Conservation (phyloP, 2,888 invertebrate genomes). For the Drosophila parthenogenetica region DNA sequence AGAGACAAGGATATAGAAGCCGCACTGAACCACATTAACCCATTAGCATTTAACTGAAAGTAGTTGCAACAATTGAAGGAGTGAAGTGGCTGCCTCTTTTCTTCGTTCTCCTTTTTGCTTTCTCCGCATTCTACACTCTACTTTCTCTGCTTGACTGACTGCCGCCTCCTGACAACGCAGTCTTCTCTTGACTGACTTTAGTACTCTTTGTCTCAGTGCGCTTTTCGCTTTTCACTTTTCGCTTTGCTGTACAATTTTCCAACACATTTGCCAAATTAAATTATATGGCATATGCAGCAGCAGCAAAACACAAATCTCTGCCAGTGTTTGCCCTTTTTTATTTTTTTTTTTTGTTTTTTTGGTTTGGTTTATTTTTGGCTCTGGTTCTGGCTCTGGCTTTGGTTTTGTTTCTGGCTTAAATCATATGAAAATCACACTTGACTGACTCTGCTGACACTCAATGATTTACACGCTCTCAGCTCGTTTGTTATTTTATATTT, state of each 20-base stretch:
- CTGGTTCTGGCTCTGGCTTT: neutral
- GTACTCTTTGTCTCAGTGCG: slow-evolving; percentile 38
- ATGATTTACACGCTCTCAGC: slow-evolving; percentile 62
- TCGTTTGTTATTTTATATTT: neutral
- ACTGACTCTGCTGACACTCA: slow-evolving; percentile 70
- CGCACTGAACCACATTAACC: slow-evolving; percentile 70
- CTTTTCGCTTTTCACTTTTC: slow-evolving; percentile 41
- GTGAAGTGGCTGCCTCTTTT: slow-evolving; percentile 39
- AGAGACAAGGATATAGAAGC: neutral
- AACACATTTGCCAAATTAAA: slow-evolving; percentile 80
- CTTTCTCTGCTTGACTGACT: slow-evolving; percentile 44
- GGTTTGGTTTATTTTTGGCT: neutral
- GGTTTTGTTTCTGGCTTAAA: slow-evolving; percentile 57
- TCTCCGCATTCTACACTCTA: slow-evolving; percentile 34
- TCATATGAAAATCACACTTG: slow-evolving; percentile 70
- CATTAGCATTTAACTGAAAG: slow-evolving; percentile 33
- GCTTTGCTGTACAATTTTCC: slow-evolving; percentile 74
- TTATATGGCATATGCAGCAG: slow-evolving; percentile 66
- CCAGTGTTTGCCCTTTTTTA: slow-evolving; percentile 24
- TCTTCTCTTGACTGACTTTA: slow-evolving; percentile 27
- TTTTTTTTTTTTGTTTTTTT: slow-evolving; percentile 11
- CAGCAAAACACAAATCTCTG: slow-evolving; percentile 41
- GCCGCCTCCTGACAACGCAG: too few relatives aligned
- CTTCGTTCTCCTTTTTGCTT: slow-evolving; percentile 19
- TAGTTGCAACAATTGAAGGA: slow-evolving; percentile 36